phyloP scores from a whole-genome alignment of 2,113 vertebrate genomes.

The Dolichotis patagonum region DNA sequence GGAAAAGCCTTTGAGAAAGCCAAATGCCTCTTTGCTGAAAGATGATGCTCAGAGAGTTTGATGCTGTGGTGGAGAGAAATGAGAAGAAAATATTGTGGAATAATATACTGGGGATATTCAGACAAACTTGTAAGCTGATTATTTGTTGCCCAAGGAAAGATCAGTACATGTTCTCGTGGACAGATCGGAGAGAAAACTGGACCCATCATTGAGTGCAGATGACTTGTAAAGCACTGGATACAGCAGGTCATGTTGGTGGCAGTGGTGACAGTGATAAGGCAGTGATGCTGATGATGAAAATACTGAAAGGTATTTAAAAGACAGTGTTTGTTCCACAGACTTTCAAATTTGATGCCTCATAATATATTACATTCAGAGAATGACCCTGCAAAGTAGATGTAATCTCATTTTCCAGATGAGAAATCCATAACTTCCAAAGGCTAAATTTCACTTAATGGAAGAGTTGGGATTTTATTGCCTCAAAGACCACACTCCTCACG shows the following conservation, averaged over 20 bases:
- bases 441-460: not conserved
- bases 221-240: not conserved
- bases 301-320: not conserved
- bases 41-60: not conserved
- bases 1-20: not conserved
- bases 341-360: not conserved
- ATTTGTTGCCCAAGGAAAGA: not conserved
- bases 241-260: not conserved
- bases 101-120: not conserved
- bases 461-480: not conserved
- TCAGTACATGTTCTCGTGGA: accelerated
- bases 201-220: accelerated
- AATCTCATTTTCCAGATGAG: not conserved
- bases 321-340: not conserved
- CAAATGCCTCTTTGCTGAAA: not conserved
- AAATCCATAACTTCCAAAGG: not conserved
- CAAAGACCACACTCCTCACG: not conserved
- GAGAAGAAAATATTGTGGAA: not conserved
- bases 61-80: not conserved
- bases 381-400: not conserved
- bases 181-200: not conserved
- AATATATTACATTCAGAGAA: not conserved
- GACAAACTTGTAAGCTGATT: not conserved
- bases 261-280: no score
- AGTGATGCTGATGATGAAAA: not conserved